phyloP scores from a whole-genome alignment of 2,113 vertebrate species.

The Anseranas semipalmata region DNA sequence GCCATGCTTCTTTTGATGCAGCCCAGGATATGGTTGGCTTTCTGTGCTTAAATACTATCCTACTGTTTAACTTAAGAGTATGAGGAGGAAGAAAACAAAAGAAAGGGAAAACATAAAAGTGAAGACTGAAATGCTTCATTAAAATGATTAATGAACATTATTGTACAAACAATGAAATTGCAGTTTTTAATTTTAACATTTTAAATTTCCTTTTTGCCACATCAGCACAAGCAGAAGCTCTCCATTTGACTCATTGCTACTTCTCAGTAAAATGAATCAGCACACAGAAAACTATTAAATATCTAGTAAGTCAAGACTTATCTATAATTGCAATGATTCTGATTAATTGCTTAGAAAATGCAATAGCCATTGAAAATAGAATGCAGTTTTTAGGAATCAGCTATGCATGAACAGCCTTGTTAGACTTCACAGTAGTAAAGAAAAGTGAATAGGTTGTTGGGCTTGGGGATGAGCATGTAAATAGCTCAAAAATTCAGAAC shows the following conservation, averaged over 20 bases:
- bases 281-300: neutral
- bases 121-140: neutral
- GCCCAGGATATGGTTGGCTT: too few relatives aligned
- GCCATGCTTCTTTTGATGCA: too few relatives aligned
- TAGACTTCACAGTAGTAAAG: neutral
- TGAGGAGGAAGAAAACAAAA: neutral
- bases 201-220: neutral
- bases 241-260: neutral
- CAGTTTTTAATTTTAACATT: neutral
- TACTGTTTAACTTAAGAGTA: neutral
- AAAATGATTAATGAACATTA: neutral
- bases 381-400: neutral
- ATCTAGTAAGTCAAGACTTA: neutral
- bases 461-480: neutral
- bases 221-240: neutral
- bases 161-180: neutral
- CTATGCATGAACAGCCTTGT: neutral
- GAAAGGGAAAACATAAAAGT: neutral
- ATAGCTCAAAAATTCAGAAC: neutral
- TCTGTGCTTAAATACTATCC: neutral
- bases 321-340: neutral
- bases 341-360: constrained; percentile 11
- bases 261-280: neutral
- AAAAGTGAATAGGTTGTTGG: neutral
- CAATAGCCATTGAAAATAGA: neutral